Percentiles rank a stretch among this genome's conserved stretches.
Conservation (phyloP, 1,140 invertebrate species). For the Apocrypta bakeri region DNA sequence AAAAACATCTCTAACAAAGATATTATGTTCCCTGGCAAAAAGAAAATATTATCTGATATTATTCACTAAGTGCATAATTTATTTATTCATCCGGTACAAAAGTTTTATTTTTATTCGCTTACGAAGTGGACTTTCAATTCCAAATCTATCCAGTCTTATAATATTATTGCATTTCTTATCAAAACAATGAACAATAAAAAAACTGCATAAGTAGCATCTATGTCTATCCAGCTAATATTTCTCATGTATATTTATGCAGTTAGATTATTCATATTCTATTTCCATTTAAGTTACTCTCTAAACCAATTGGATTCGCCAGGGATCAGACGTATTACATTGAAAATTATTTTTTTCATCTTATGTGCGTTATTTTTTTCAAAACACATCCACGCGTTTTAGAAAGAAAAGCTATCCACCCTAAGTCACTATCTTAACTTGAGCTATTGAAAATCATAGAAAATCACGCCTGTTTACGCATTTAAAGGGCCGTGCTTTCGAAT, state of each 20-base stretch:
- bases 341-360: not conserved
- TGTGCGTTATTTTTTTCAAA: constrained; percentile 24
- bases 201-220: not conserved
- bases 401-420: not conserved
- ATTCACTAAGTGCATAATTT: not conserved
- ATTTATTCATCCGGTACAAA: not conserved
- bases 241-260: not conserved
- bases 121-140: constrained; percentile 22
- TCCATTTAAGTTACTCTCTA: not conserved
- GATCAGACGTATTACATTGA: constrained; percentile 3
- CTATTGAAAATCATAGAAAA: not conserved
- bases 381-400: not conserved
- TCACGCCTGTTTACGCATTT: constrained; percentile 45
- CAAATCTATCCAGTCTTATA: constrained; percentile 37
- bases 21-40: constrained; percentile 31
- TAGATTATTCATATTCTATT: not conserved
- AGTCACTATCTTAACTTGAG: not conserved
- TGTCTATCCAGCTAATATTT: not conserved
- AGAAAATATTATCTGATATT: not conserved
- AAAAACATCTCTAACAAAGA: not conserved
- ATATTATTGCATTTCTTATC: constrained; percentile 30
- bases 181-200: not conserved
- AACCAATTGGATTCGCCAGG: constrained; percentile 9
- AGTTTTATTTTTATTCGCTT: not conserved
- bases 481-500: constrained; percentile 71